Base-by-base conservation (phyloP, 2,113 vertebrate genomes). In the Silurus asotus region DNA sequence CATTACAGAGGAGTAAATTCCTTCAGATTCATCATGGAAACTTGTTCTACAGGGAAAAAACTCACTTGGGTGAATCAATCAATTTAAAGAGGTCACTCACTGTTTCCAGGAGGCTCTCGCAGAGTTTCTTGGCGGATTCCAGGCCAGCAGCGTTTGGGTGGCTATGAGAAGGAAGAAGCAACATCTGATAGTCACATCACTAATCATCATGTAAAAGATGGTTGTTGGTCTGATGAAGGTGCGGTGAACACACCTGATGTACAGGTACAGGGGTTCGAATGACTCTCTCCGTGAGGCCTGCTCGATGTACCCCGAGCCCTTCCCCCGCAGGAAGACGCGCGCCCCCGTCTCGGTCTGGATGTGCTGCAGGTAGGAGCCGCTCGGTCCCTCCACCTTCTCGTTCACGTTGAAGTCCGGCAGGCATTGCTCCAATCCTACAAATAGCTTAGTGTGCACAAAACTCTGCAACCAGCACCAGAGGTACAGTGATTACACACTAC, bases 391-490 rank as follows among this genome's bases (percentile, higher is more conserved):
- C 4, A 99, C 96, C 80, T 98, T 98, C 91, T 99, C 98, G 69
- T 99, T 99, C 82, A 98, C 96, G 0, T 94, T 97, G 84, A 98
- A 99, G 0, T 96, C 95, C 49, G 96, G 95, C 58, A 97, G 92
- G 0, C 96, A 95, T 0, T 98, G 97, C 86, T 99, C 98, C 92
- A 99, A 92, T 82, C 98, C 98, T 81, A 99, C 98, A 91, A 99
- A 99, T n/a, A 99, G 91, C 91, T 99, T 99, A 92, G 97, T 98
- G 94, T 99, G 98, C 74, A 99, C 97, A 78, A 98, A 99, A 93
- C 97, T 98, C 97, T 99, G 93, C 0, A 88, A 89, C 79, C 0
- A 83, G 48, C 81, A 91, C 20, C 82, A 72, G 45, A 86, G 28
- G 56, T 85, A 87, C 79, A 59, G 14, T 49, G 15, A 59, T 76